Conservation (phyloP, 2,888 invertebrate genomes). For the Drosophila kuntzei region DNA sequence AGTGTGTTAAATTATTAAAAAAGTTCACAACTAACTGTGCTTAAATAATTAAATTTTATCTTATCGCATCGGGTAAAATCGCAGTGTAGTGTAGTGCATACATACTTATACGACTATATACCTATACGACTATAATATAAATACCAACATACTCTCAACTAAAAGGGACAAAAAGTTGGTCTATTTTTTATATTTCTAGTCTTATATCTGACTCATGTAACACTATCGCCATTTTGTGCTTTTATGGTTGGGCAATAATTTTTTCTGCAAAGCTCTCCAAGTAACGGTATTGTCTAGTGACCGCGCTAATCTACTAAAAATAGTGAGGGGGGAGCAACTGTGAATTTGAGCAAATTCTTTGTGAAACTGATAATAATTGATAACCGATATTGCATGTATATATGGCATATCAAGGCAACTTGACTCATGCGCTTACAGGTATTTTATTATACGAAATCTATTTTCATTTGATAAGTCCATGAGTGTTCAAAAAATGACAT, state of each 20-base stretch:
- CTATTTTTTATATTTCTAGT: constrained; percentile 12
- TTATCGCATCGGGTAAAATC: constrained; percentile 59
- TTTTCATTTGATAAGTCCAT: constrained; percentile 49
- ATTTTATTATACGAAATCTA: constrained; percentile 34
- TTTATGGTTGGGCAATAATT: constrained; percentile 30
- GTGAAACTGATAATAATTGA: constrained; percentile 61
- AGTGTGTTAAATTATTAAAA: constrained; percentile 9
- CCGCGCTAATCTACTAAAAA: constrained; percentile 30
- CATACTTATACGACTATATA: constrained; percentile 8
- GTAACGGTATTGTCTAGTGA: constrained; percentile 40
- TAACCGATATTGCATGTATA: constrained; percentile 57
- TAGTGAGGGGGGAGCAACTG: constrained; percentile 10
- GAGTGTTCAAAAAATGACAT: constrained; percentile 55
- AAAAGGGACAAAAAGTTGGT: constrained; percentile 1
- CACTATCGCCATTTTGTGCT: constrained; percentile 2
- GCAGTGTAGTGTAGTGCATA: constrained; percentile 31
- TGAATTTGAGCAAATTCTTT: constrained; percentile 45
- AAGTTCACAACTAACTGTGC: constrained; percentile 26
- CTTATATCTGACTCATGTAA: constrained; percentile 55
- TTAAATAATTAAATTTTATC: constrained; percentile 50
- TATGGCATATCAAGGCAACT: constrained; percentile 29
- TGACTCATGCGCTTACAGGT: constrained; percentile 61
- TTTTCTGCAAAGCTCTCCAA: constrained; percentile 22
- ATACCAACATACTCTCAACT: not conserved
- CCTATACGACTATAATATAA: constrained; percentile 5